Percentiles rank a stretch among this genome's conserved stretches.
Conservation (phyloP, 1,140 invertebrate species). For the Sinonovacula constricta region DNA sequence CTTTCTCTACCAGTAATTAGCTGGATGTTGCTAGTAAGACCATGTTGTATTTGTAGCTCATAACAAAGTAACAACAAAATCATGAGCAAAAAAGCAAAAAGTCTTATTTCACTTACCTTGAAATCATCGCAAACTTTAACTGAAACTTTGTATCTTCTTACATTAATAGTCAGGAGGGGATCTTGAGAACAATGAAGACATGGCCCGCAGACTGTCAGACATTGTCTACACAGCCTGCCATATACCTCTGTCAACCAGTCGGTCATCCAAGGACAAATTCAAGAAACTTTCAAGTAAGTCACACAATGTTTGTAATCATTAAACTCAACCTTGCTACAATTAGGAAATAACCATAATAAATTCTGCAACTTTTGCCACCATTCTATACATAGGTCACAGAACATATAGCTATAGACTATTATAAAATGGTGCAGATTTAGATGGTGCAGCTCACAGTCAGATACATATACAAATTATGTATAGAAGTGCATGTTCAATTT, state of each 20-base stretch:
- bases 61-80: too few relatives aligned
- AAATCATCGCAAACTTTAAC: too few relatives aligned
- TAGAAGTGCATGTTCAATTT: neutral
- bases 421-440: neutral
- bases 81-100: too few relatives aligned
- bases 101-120: too few relatives aligned
- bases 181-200: conserved; percentile 90
- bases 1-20: too few relatives aligned
- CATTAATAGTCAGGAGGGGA: conserved; percentile 92
- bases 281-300: conserved; percentile 84
- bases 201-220: conserved; percentile 84
- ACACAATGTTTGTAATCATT: neutral
- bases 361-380: neutral
- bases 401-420: neutral
- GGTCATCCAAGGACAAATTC: conserved; percentile 85
- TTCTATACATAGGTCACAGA: neutral
- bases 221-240: conserved; percentile 71
- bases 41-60: too few relatives aligned
- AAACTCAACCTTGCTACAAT: neutral
- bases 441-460: neutral
- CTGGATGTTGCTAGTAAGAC: too few relatives aligned
- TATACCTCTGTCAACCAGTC: conserved; percentile 78
- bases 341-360: neutral
- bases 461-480: neutral
- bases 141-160: too few relatives aligned